Conservation (phyloP, 2,888 invertebrate genomes). For the Azorinus chamasolen region DNA sequence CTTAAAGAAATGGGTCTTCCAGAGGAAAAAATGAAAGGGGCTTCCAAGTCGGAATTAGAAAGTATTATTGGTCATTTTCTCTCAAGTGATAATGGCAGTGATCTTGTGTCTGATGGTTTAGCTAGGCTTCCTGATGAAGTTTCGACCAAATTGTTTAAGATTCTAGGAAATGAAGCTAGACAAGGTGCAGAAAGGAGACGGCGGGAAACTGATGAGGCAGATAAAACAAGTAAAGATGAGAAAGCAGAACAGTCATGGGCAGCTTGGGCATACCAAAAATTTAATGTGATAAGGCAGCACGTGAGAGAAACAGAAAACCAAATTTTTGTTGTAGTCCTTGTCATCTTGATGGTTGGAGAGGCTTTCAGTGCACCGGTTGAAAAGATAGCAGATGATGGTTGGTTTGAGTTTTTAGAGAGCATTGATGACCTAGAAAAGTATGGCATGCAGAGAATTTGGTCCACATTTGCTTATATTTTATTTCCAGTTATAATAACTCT, state of each 20-base stretch:
- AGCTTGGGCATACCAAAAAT: constrained; percentile 7
- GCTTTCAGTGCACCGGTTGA: constrained; percentile 79
- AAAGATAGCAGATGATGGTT: constrained; percentile 83
- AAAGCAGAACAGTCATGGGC: constrained; percentile 4
- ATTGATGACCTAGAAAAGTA: constrained; percentile 84
- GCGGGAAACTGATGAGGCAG: neutral
- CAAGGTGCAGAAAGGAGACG: constrained; percentile 5
- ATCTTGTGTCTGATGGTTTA: constrained; percentile 10
- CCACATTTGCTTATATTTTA: constrained; percentile 79
- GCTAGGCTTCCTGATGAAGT: constrained; percentile 32
- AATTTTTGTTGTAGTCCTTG: constrained; percentile 77
- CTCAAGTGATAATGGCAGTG: neutral
- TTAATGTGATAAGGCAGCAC: constrained; percentile 63
- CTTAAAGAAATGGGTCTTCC: neutral
- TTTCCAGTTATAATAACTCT: constrained; percentile 77
- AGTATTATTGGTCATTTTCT: neutral
- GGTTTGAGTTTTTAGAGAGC: constrained; percentile 84
- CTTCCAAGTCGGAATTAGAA: neutral
- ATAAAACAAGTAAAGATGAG: neutral
- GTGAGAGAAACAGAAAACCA: constrained; percentile 61
- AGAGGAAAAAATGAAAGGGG: neutral
- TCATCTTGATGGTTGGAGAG: constrained; percentile 80
- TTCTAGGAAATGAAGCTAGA: constrained; percentile 16
- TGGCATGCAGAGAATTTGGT: constrained; percentile 82
- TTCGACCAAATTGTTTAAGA: constrained; percentile 32